Evolutionary conservation across 2,797 vertebrate genomes (phyloP).

Genomic region (Orientallactaga sibirica): DNA sequence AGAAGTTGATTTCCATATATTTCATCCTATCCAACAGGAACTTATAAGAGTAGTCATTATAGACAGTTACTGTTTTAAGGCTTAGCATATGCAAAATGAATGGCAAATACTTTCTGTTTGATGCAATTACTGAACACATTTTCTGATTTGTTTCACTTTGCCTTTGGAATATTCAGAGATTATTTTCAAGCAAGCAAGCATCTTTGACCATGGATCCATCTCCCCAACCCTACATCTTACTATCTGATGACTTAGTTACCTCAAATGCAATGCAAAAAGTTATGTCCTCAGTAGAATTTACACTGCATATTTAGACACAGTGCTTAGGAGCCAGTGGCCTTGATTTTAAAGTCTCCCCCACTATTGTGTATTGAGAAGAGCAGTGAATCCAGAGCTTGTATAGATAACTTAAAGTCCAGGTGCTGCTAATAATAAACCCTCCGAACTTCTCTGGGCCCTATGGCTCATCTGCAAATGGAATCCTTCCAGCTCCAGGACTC

Average conservation of each 20-base stretch:
- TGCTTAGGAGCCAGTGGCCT: background rate
- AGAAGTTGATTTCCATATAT: conserved; percentile 12
- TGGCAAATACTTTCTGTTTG: background rate
- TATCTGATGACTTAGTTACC: background rate
- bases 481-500: background rate
- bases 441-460: background rate
- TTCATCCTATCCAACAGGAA: background rate
- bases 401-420: background rate
- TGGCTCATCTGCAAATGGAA: background rate
- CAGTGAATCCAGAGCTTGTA: background rate
- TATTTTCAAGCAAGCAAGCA: background rate
- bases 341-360: background rate
- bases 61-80: background rate
- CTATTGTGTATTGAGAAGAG: background rate
- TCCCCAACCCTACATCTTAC: background rate
- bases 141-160: conserved; percentile 36
- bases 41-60: background rate
- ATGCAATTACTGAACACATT: background rate
- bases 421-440: background rate
- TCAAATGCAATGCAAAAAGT: conserved; percentile 9
- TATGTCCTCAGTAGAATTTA: background rate
- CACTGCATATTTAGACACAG: background rate
- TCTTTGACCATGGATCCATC: no score
- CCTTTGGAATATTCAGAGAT: conserved; percentile 7
- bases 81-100: conserved; percentile 4